Evolutionary conservation across 2,113 vertebrate genomes (phyloP), one percentile per base, ranked within the genome.

Genomic region (Urocitellus parryii): DNA sequence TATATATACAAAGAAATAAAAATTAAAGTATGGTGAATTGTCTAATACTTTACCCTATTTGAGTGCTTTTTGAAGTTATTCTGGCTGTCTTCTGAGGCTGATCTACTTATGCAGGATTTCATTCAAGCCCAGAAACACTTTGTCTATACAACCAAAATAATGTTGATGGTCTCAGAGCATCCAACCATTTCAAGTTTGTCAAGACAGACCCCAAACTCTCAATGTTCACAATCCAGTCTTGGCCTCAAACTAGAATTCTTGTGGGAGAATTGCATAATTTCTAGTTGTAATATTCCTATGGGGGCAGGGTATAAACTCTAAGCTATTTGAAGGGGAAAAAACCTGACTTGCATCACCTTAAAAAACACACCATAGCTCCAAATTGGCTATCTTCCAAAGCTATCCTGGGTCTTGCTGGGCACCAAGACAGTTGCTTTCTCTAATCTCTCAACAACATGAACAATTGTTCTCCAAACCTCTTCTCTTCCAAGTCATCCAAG

Each of bases 141-240:
- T 82, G 25, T 96, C 85, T 91, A 34, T 80, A 87, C 34, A 96
- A 94, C 10, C 56, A 93, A 97, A 97, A 85, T 45, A 92, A 79
- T 37, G 53, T n/a, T 25, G 5, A 61, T 0, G 5, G 74, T 48
- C 74, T 88, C 51, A 89, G 68, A 92, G 12, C 39, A 87, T 20
- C 22, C 61, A 42, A 2, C 4, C 6, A 91, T 56, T 61, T 88
- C 63, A 90, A 93, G 58, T 85, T 77, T 79, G 34, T 94, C 68
- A 70, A 79, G 34, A 61, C 14, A 79, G 22, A 82, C 27, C 51
- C 11, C 77, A 80, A 63, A 4, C 34, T 68, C 20, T 53, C 37
- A 72, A 4, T 90, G 76, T 61, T 76, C 58, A 83, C 37, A 93
- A 42, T 22, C 29, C 17, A n/a, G 18, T 12, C 22, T 61, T 56